Percentiles rank a stretch among this genome's conserved stretches.
Conservation (phyloP, 2,888 invertebrate genomes). For the Ptilodon capucinus region DNA sequence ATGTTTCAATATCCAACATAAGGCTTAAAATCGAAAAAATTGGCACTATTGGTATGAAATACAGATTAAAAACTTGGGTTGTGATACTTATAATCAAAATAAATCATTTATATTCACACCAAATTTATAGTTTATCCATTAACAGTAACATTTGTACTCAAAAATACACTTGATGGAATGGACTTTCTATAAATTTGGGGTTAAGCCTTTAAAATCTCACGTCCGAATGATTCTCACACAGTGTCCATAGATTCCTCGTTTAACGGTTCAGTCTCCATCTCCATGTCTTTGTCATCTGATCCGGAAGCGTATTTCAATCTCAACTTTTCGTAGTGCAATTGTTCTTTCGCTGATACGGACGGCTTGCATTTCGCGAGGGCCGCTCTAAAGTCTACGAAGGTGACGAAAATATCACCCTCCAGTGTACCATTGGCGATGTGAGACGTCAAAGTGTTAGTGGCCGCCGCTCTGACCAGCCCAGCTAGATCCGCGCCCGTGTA, state of each 20-base stretch:
- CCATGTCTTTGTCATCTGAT: constrained; percentile 75
- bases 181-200: too few relatives aligned
- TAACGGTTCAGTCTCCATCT: constrained; percentile 80
- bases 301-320: constrained; percentile 85
- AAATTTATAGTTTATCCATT: too few relatives aligned
- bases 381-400: constrained; percentile 87
- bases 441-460: constrained; percentile 90
- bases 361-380: constrained; percentile 92
- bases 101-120: constrained; percentile 20
- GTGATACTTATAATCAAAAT: constrained; percentile 38
- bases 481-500: constrained; percentile 98
- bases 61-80: constrained; percentile 38
- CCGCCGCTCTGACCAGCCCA: constrained; percentile 94
- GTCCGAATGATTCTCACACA: constrained; percentile 57
- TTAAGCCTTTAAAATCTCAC: constrained; percentile 45
- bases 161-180: too few relatives aligned
- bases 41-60: constrained; percentile 62
- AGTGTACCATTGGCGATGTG: constrained; percentile 83
- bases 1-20: constrained; percentile 20
- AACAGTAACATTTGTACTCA: too few relatives aligned
- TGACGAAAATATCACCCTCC: constrained; percentile 84
- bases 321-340: constrained; percentile 89
- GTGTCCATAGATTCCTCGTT: constrained; percentile 80
- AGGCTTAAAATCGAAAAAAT: constrained; percentile 46
- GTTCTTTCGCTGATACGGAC: constrained; percentile 92